These are phyloP conservation scores for Drosophila quinaria DNA, from an alignment of 2,888 invertebrate genomes.

Conservation along the genomic window DNA sequence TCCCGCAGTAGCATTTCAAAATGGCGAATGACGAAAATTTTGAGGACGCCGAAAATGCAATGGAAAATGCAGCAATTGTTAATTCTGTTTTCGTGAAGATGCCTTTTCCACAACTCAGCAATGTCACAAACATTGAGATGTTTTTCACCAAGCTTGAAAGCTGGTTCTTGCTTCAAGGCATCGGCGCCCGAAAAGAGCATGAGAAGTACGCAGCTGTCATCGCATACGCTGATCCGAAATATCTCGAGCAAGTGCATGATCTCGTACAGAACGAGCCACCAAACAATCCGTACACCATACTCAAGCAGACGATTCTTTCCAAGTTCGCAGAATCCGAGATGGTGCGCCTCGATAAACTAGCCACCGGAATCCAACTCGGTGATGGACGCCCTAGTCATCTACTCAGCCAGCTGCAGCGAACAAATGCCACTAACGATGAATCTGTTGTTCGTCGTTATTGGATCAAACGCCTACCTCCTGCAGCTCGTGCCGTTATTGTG, in stretches of 20 bases:
- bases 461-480: constrained; percentile 4
- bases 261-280: not conserved
- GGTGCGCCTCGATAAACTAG: not conserved
- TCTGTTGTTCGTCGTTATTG: constrained; percentile 6
- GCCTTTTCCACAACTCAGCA: not conserved
- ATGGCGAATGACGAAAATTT: not conserved
- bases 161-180: constrained; percentile 5
- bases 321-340: not conserved
- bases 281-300: not conserved
- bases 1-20: not conserved
- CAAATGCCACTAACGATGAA: constrained; percentile 2
- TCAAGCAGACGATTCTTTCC: not conserved
- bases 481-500: constrained; percentile 5
- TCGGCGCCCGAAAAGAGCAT: not conserved
- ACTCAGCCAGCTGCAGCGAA: not conserved
- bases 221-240: constrained; percentile 2
- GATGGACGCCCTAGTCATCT: constrained; percentile 8
- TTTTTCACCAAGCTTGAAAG: constrained; percentile 4
- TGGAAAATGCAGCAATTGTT: too few species aligned
- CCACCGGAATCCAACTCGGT: not conserved
- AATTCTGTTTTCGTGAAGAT: not conserved
- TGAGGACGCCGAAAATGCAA: not conserved
- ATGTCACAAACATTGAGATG: not conserved
- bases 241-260: constrained; percentile 2
- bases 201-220: constrained; percentile 6